phyloP scores from a whole-genome alignment of 2,888 invertebrate genomes.

The Bembecia ichneumoniformis region DNA sequence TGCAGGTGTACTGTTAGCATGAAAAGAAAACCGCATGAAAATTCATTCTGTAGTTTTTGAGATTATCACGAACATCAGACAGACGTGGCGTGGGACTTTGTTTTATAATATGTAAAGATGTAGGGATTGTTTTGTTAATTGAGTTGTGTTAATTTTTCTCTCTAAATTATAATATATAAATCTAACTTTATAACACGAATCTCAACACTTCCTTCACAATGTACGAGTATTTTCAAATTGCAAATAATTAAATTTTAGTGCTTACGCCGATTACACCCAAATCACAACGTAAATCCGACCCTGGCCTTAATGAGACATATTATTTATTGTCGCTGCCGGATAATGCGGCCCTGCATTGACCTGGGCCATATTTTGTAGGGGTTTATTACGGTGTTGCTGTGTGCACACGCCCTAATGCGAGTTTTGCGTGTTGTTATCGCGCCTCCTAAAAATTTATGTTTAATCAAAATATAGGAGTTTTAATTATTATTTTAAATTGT shows the following conservation, averaged over 20 bases:
- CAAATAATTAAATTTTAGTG: background rate
- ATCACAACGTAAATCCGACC: background rate
- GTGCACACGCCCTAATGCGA: constrained; percentile 4
- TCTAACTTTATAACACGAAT: too few species aligned
- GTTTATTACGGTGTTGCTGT: constrained; percentile 7
- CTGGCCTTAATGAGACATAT: constrained; percentile 52
- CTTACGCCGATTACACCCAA: background rate
- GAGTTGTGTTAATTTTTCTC: too few species aligned
- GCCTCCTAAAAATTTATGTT: background rate
- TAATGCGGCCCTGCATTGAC: constrained; percentile 13
- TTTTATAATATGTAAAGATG: too few species aligned
- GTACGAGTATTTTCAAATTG: background rate
- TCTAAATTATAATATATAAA: too few species aligned
- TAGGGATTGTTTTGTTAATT: too few species aligned
- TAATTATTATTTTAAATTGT: too few species aligned
- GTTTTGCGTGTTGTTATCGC: background rate
- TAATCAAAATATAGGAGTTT: background rate
- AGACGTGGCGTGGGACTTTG: too few species aligned
- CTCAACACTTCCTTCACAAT: too few species aligned
- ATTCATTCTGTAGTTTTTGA: too few species aligned
- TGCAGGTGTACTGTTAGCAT: too few species aligned
- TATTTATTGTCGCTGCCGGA: constrained; percentile 42
- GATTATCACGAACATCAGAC: too few species aligned
- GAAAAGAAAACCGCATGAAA: too few species aligned
- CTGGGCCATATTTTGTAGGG: constrained; percentile 8